A percentile compares a stretch with the other conserved stretches of the same genome.
These are phyloP conservation scores for Mythimna ferrago DNA, from an alignment of 2,888 invertebrate species.

Conservation along the genomic window DNA sequence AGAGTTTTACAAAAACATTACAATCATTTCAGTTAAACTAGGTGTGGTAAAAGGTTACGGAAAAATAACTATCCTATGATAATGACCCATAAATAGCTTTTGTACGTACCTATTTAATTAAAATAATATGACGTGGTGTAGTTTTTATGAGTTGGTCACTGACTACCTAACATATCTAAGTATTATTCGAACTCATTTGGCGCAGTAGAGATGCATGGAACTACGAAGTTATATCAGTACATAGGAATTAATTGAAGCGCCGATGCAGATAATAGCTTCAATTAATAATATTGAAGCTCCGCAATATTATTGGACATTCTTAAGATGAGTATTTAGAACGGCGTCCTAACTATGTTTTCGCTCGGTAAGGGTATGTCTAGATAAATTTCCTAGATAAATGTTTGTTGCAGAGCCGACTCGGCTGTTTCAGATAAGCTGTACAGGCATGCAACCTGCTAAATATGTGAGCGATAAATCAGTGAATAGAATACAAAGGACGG, in stretches of 20 bases:
- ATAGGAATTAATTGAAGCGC: constrained; percentile 34
- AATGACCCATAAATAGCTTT: not conserved
- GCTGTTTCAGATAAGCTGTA: constrained; percentile 72
- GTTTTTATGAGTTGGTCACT: constrained; percentile 6
- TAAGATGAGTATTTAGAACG: constrained; percentile 60
- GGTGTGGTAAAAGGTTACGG: constrained; percentile 15
- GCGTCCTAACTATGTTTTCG: constrained; percentile 59
- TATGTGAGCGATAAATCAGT: constrained; percentile 77
- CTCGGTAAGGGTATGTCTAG: constrained; percentile 69
- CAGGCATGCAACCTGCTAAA: constrained; percentile 75
- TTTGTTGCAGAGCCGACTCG: constrained; percentile 68
- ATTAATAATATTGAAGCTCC: constrained; percentile 52
- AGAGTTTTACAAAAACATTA: not conserved
- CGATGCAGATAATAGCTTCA: constrained; percentile 49
- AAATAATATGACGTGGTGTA: not conserved
- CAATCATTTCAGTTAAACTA: not conserved
- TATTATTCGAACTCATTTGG: constrained; percentile 12
- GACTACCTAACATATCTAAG: not conserved
- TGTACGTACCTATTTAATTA: not conserved
- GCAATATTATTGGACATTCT: constrained; percentile 63
- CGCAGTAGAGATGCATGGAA: constrained; percentile 6
- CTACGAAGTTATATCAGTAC: constrained; percentile 31
- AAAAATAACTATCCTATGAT: not conserved
- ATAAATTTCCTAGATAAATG: constrained; percentile 79
- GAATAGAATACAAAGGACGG: constrained; percentile 68